Evolutionary conservation across 2,888 invertebrate species (phyloP).

Genomic region (Temnothorax ravouxi): DNA sequence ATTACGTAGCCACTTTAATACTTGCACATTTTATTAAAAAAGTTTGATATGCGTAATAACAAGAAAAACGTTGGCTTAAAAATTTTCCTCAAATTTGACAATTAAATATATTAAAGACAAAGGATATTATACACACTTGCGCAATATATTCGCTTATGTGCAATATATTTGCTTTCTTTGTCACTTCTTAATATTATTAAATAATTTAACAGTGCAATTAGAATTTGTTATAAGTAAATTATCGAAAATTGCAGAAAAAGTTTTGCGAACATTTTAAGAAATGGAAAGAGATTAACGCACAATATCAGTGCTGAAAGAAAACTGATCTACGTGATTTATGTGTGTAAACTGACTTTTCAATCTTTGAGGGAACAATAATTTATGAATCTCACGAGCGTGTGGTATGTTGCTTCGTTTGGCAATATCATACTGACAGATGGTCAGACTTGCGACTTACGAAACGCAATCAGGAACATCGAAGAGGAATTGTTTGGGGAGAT

Average conservation of each 20-base stretch:
- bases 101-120: neutral
- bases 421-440: constrained; percentile 46
- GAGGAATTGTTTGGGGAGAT: constrained; percentile 52
- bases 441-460: constrained; percentile 35
- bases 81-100: neutral
- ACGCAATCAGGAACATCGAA: constrained; percentile 41
- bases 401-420: constrained; percentile 32
- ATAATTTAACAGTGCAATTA: neutral
- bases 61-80: neutral
- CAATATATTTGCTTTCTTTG: neutral
- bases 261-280: neutral
- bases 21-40: neutral
- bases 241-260: neutral
- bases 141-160: neutral
- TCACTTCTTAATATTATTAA: neutral
- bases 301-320: neutral
- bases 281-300: neutral
- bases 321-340: constrained; percentile 9
- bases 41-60: neutral
- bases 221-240: constrained; percentile 2
- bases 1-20: constrained; percentile 6
- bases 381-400: constrained; percentile 9
- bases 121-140: neutral
- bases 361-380: constrained; percentile 24
- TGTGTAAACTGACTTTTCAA: constrained; percentile 13